A percentile compares a stretch with the other conserved stretches of the same genome.
Evolutionary conservation across 2,797 vertebrate species (phyloP).

Genomic region (Anas bernieri): DNA sequence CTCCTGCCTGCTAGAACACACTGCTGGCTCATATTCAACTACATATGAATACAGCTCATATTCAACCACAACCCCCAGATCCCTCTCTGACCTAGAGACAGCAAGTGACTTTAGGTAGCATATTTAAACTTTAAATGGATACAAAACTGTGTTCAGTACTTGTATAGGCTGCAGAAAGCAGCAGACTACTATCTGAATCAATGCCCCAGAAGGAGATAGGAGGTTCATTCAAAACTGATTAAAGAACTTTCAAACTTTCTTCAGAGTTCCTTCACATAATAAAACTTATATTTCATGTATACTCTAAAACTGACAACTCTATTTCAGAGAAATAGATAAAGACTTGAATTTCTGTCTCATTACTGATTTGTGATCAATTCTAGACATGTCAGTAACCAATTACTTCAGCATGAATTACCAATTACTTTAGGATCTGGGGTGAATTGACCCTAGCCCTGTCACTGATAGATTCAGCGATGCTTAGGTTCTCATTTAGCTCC

Average conservation of each 20-base stretch:
- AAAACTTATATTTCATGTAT: neutral
- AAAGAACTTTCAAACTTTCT: neutral
- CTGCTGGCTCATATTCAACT: no score
- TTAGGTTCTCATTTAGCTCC: neutral
- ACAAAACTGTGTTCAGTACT: neutral
- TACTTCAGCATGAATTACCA: neutral
- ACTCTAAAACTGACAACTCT: neutral
- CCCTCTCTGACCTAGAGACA: neutral
- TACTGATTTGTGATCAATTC: neutral
- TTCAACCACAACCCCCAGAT: no score
- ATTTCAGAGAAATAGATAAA: neutral
- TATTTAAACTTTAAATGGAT: neutral
- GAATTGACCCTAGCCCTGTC: neutral
- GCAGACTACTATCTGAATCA: neutral
- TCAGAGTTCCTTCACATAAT: neutral
- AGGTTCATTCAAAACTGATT: neutral
- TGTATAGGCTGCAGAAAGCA: neutral
- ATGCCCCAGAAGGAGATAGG: neutral
- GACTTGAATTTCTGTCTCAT: neutral
- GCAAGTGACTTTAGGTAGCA: neutral
- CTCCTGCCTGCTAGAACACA: no score
- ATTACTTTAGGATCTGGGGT: neutral
- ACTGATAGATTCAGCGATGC: neutral
- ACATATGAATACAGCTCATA: no score
- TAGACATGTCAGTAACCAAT: neutral